Evolutionary conservation across 92 coral and sea anemone genomes (phyloP).

Genomic region (Zoanthus gigantus): DNA sequence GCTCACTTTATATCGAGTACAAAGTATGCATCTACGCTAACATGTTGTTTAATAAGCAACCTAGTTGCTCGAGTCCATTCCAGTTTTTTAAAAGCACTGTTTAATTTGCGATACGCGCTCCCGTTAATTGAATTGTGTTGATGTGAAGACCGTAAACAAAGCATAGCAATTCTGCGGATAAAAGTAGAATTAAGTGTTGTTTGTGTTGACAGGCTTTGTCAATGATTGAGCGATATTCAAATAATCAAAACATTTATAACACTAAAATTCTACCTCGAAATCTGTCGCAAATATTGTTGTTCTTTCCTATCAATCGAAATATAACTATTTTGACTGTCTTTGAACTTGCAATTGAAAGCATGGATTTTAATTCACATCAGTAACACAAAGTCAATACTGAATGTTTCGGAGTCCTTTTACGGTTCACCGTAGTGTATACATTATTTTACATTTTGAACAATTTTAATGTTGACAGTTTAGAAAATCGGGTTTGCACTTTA

Average conservation of each 20-base stretch:
- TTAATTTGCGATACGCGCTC: too few relatives aligned
- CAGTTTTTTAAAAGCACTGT: too few relatives aligned
- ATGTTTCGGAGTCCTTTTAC: neutral
- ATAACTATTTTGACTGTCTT: neutral
- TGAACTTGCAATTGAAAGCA: neutral
- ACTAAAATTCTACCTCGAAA: neutral
- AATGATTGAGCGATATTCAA: neutral
- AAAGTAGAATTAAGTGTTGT: neutral
- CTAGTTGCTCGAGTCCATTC: too few relatives aligned
- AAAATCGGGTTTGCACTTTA: neutral
- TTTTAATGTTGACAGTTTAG: neutral
- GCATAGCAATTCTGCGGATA: neutral
- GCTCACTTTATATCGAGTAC: too few relatives aligned
- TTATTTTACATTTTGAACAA: too few relatives aligned
- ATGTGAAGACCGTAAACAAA: neutral
- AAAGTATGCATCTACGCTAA: too few relatives aligned
- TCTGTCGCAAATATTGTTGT: neutral
- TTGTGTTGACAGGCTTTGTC: neutral
- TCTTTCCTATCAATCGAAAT: neutral
- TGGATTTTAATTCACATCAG: too few relatives aligned
- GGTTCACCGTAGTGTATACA: neutral
- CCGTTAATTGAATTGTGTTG: too few relatives aligned
- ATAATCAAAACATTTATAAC: neutral
- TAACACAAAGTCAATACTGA: too few relatives aligned
- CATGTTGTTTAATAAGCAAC: too few relatives aligned